A percentile compares a stretch with the other conserved stretches of the same genome.
Conservation (phyloP, 2,888 invertebrate species). For the Tetragonisca angustula region DNA sequence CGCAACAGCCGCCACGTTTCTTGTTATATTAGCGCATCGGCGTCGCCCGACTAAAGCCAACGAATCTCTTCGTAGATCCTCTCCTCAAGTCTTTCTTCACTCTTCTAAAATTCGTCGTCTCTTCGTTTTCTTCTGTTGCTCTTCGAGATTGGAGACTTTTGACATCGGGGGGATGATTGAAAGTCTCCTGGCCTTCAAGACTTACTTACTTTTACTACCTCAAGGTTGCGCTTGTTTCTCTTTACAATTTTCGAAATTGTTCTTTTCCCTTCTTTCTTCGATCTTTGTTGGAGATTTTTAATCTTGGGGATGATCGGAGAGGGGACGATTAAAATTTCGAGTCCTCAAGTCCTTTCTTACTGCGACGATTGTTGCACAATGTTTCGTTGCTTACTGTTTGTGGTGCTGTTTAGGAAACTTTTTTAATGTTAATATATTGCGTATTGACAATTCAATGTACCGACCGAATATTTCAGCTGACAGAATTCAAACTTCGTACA, state of each 20-base stretch:
- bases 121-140: not conserved
- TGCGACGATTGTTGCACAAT: not conserved
- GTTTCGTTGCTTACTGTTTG: not conserved
- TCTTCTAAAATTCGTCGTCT: not conserved
- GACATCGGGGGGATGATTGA: too few species aligned
- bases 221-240: too few species aligned
- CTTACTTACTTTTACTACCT: too few species aligned
- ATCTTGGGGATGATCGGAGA: not conserved
- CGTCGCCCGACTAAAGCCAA: slow-evolving; percentile 75
- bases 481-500: too few species aligned
- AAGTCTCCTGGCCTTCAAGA: not conserved
- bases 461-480: too few species aligned
- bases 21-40: slow-evolving; percentile 82
- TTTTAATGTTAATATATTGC: too few species aligned
- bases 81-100: not conserved
- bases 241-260: not conserved
- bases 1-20: slow-evolving; percentile 77
- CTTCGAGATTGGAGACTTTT: not conserved
- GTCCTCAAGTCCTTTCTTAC: not conserved
- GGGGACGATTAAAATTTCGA: not conserved
- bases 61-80: not conserved
- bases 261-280: not conserved
- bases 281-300: not conserved
- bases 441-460: too few species aligned
- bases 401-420: not conserved